Evolutionary conservation across 2,888 invertebrate species (phyloP).

Genomic region (Drosophila falleni): DNA sequence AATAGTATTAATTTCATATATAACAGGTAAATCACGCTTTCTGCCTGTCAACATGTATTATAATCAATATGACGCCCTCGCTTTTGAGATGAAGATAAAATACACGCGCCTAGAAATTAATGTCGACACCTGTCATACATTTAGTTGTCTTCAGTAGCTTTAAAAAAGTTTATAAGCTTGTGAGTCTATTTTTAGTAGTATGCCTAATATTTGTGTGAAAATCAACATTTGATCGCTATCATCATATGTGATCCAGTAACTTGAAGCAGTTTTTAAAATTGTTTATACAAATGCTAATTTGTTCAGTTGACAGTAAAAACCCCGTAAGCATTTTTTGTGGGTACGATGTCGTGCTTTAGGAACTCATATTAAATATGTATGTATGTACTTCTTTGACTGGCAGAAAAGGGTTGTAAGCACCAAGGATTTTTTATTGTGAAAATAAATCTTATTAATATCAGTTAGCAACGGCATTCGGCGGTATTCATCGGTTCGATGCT

Average conservation of each 20-base stretch:
- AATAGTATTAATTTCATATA: conserved; percentile 34
- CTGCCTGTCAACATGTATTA: conserved; percentile 39
- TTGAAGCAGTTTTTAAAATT: conserved; percentile 38
- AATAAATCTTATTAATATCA: conserved; percentile 55
- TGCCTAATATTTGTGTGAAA: conserved; percentile 51
- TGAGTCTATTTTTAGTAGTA: conserved; percentile 53
- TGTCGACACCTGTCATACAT: conserved; percentile 42
- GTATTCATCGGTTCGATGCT: conserved; percentile 2
- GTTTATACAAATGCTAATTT: conserved; percentile 61
- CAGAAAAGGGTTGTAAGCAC: conserved; percentile 4
- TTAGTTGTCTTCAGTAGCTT: conserved; percentile 32
- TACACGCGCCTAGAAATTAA: conserved; percentile 38
- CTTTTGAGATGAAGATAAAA: conserved; percentile 4
- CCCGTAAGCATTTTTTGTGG: conserved; percentile 4
- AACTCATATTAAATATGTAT: not conserved
- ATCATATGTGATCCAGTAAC: conserved; percentile 55
- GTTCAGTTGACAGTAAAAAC: conserved; percentile 27
- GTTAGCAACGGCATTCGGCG: not conserved
- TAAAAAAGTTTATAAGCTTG: conserved; percentile 34
- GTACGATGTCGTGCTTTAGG: not conserved
- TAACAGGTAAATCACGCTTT: conserved; percentile 52
- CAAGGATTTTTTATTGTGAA: conserved; percentile 38
- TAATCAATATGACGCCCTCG: conserved; percentile 34
- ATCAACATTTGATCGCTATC: conserved; percentile 32
- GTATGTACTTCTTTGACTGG: not conserved